Evolutionary conservation across 2,888 invertebrate genomes (phyloP), one percentile per base, ranked within the genome.

Genomic region (Nysson spinosus): DNA sequence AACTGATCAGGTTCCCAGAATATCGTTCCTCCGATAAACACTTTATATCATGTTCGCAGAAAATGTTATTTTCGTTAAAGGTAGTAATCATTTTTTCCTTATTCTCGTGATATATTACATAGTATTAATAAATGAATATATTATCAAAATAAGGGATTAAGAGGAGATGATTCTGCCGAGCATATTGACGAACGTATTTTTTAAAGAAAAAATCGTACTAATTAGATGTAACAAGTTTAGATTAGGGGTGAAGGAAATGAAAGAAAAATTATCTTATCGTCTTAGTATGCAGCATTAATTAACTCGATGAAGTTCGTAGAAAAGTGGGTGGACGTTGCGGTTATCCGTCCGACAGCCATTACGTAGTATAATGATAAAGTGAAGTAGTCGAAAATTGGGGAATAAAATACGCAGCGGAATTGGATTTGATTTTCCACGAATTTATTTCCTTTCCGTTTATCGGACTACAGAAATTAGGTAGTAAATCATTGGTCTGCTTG

Each of bases 401-500:
- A 24, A 43, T 14, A 24, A 5, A 16, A 34, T 12, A 34, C 26
- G 11, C 9, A 17, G n/a, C 9, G 20, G 20, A 20, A 26, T 17
- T 12, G 5, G n/a, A 12, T 17, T 44, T 7, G 49, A 67, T 63
- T 72, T 75, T 71, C 70, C 68, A 79, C 62, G 64, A 72, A 76
- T 82, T 81, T 81, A 79, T 80, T 72, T 79, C 73, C 78, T 51
- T 62, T 69, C 73, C 72, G 77, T 79, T 72, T 77, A 77, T 77
- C 70, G 64, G 55, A 55, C 73, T 79, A 81, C 81, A 81, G 78
- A 76, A 78, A 80, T 80, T 72, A 78, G 61, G 61, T 81, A 79
- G 70, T 80, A 78, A 81, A 82, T 80, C 77, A 82, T 82, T 80
- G 77, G 81, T 83, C 80, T 82, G 75, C 73, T 74, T 71, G 72